These are phyloP conservation scores for Charaxes varanes DNA, from an alignment of 1,140 invertebrate species.

Conservation along the genomic window DNA sequence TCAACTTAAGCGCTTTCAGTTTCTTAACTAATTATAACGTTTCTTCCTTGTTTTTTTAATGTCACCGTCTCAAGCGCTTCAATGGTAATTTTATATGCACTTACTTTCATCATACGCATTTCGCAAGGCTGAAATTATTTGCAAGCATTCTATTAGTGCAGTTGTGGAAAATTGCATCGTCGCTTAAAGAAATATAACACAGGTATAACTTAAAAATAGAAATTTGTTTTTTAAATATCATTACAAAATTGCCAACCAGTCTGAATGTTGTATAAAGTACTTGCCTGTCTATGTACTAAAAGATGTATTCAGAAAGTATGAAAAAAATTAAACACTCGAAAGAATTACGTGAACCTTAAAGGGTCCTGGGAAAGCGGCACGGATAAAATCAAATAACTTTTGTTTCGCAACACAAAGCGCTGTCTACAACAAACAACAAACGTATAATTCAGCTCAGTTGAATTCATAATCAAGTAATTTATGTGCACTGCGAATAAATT, in stretches of 20 bases:
- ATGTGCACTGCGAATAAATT: slow-evolving; percentile 74
- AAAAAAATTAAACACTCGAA: not conserved
- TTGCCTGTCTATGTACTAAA: too few species aligned
- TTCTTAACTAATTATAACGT: slow-evolving; percentile 3
- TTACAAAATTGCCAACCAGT: too few species aligned
- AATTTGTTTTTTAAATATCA: too few species aligned
- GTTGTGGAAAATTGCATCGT: too few species aligned
- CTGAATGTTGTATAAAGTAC: too few species aligned
- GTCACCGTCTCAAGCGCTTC: not conserved
- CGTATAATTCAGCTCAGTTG: slow-evolving; percentile 67
- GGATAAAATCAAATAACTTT: slow-evolving; percentile 52
- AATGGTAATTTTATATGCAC: too few species aligned
- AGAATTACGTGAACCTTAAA: slow-evolving; percentile 8
- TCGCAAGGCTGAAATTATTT: too few species aligned
- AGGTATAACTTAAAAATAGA: too few species aligned
- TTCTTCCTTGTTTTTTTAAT: slow-evolving; percentile 4
- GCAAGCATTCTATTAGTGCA: too few species aligned
- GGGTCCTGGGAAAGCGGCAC: slow-evolving; percentile 25
- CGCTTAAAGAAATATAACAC: too few species aligned
- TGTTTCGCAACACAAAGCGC: slow-evolving; percentile 61
- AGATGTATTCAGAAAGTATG: not conserved
- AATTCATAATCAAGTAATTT: slow-evolving; percentile 75
- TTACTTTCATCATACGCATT: too few species aligned
- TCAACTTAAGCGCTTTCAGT: too few species aligned
- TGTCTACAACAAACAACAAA: slow-evolving; percentile 66